phyloP scores from a whole-genome alignment of 2,113 vertebrate genomes.

The Ammodramus savannarum region DNA sequence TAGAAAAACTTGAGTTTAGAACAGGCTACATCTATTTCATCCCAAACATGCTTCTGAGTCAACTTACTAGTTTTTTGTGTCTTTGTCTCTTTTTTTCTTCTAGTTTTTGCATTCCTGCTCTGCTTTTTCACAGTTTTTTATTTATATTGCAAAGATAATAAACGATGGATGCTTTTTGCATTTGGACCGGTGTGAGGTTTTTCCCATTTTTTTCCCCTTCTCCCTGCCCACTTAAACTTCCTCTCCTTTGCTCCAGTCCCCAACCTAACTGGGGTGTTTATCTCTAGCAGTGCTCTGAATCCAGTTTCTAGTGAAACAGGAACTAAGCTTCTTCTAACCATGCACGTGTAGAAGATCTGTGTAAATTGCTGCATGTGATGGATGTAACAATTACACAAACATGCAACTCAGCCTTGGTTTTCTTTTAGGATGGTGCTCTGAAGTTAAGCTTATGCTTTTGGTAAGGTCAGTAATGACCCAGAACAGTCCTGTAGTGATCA shows the following conservation, averaged over 20 bases:
- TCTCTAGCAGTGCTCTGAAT: neutral
- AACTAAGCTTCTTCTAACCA: neutral
- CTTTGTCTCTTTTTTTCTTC: too few relatives aligned
- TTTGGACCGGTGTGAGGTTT: neutral
- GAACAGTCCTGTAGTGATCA: neutral
- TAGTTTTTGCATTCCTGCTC: neutral
- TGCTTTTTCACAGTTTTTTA: neutral
- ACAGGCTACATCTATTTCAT: neutral
- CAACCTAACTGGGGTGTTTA: neutral
- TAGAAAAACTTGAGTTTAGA: neutral
- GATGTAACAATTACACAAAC: neutral
- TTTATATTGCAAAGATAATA: neutral
- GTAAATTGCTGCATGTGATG: neutral
- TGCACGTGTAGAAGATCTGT: neutral
- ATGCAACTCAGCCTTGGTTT: neutral
- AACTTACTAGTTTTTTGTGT: neutral
- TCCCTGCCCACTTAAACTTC: neutral
- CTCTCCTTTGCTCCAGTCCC: neutral
- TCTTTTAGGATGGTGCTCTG: neutral
- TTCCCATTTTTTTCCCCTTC: neutral
- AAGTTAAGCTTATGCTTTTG: neutral
- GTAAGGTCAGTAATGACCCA: neutral
- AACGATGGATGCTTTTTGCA: neutral
- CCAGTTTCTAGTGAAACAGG: neutral
- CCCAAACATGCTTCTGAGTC: neutral